Percentiles rank a stretch among this genome's conserved stretches.
Conservation (phyloP, 2,797 vertebrate genomes). For the Parambassis ranga region DNA sequence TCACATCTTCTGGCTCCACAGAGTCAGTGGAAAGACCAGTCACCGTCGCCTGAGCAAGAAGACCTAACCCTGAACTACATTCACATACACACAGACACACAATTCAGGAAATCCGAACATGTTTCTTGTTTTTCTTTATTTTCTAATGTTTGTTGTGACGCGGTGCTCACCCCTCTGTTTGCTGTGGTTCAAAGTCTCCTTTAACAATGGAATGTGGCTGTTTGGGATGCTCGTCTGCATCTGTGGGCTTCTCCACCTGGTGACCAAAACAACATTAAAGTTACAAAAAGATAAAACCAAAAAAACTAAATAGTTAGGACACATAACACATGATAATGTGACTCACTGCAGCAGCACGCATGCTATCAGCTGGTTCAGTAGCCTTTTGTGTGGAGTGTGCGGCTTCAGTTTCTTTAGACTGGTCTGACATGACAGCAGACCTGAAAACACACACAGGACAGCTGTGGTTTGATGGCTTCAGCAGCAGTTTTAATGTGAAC, state of each 20-base stretch:
- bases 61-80: constrained; percentile 46
- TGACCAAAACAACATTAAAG: constrained; percentile 6
- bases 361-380: constrained; percentile 10
- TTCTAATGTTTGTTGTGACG: not conserved
- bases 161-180: constrained; percentile 58
- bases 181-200: constrained; percentile 20
- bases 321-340: not conserved
- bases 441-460: constrained; percentile 52
- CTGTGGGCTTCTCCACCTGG: constrained; percentile 29
- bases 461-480: too few relatives aligned
- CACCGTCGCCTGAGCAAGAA: constrained; percentile 60
- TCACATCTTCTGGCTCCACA: constrained; percentile 11
- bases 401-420: constrained; percentile 27
- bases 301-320: not conserved
- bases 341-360: constrained; percentile 55
- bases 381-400: not conserved
- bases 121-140: not conserved
- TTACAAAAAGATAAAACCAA: constrained; percentile 12
- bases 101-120: not conserved
- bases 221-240: constrained; percentile 1
- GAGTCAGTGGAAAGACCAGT: constrained; percentile 52
- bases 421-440: constrained; percentile 11
- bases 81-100: constrained; percentile 9
- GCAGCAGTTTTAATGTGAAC: not conserved
- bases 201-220: constrained; percentile 6